Evolutionary conservation across 2,113 vertebrate species (phyloP), one percentile per base, ranked within the genome.

Genomic region (Pteruthius melanotis): DNA sequence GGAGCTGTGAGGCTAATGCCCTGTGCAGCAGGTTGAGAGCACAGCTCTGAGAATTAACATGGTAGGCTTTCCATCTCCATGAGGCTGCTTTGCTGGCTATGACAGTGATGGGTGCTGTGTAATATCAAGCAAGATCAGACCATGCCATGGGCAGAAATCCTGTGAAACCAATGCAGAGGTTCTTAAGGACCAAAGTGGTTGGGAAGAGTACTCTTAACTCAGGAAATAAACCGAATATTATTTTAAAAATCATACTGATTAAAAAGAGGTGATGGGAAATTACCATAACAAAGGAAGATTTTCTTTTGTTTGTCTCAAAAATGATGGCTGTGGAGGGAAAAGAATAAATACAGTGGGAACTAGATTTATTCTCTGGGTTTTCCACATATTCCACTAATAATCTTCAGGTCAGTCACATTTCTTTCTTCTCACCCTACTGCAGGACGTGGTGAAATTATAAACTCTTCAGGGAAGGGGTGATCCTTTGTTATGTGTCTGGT

Each of bases 51-150:
- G 90, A 90, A 95, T 93, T 86, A 90, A 75, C 61, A 40, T 45
- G n/a, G 64, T 54, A 93, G n/a, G 33, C 75, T 92, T 84, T 93
- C 72, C 77, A 53, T 94, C 92, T 93, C 92, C 88, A 76, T 82
- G 82, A 61, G 37, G 44, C 37, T 89, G 56, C 37, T 86, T 70
- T 80, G n/a, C 64, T 60, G 44, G 20, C 33, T 39, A 17, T 37
- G 88, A 45, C 61, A 83, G 37, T 39, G 85, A 83, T 24, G 70
- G 69, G 56, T 90, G 65, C 16, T 26, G 15, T 35, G 60, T 42
- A 54, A 75, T 65, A 47, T 24, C 1, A 1, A 44, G 42, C 86
- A 93, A 87, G 40, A 82, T 49, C 66, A 64, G 40, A 37, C 13
- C 23, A 7, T 7, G 37, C 37, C 60, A 72, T 1, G 19, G 10